phyloP scores from a whole-genome alignment of 2,113 vertebrate genomes.

The Bubo scandiacus region DNA sequence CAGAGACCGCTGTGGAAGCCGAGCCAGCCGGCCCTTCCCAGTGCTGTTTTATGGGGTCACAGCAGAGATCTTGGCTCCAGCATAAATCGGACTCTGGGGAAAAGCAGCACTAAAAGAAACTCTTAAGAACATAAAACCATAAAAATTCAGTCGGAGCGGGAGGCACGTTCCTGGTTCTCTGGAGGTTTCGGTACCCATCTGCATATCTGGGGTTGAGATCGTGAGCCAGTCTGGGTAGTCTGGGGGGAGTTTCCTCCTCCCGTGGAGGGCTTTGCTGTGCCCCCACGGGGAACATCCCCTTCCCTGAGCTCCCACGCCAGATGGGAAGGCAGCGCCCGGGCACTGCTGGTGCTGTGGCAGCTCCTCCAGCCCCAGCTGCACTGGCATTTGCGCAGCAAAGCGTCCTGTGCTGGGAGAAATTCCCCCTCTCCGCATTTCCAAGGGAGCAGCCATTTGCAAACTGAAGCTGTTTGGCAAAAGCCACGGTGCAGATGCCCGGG shows the following conservation, averaged over 20 bases:
- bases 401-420: background rate
- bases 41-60: slow-evolving; percentile 13
- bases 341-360: background rate
- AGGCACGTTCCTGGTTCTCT: background rate
- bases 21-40: background rate
- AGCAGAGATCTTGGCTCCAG: background rate
- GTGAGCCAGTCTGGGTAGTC: accelerated
- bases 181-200: background rate
- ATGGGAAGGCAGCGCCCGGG: background rate
- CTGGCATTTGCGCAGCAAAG: background rate
- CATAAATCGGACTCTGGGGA: background rate
- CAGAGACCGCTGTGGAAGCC: background rate
- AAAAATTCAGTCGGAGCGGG: background rate
- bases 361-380: background rate
- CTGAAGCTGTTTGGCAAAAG: background rate
- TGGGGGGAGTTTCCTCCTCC: background rate
- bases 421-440: background rate
- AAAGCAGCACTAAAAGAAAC: slow-evolving; percentile 7
- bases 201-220: background rate
- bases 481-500: accelerated
- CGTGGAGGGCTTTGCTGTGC: background rate
- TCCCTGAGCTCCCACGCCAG: background rate
- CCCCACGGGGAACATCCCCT: background rate
- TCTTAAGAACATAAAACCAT: background rate
- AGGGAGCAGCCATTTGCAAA: background rate